phyloP scores from a whole-genome alignment of 1,140 invertebrate species.

The Dendrolimus kikuchii region DNA sequence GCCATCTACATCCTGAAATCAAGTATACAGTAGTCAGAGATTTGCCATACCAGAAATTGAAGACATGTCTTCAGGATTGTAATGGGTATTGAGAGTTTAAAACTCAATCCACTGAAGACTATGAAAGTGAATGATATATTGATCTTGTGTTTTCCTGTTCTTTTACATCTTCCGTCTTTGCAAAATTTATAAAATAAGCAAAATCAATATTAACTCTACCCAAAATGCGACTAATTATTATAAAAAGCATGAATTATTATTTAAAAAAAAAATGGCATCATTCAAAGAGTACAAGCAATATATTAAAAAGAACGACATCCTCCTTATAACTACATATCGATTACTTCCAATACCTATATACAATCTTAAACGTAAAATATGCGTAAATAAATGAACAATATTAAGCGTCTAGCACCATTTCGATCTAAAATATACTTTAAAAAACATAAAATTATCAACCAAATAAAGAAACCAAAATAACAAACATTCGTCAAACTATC shows the following conservation, averaged over 20 bases:
- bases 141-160: too few species aligned
- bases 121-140: too few species aligned
- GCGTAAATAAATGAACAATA: constrained; percentile 47
- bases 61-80: too few species aligned
- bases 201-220: too few species aligned
- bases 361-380: constrained; percentile 39
- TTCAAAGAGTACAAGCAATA: constrained; percentile 20
- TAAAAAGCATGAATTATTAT: constrained; percentile 2
- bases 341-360: constrained; percentile 39
- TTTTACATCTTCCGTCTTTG: too few species aligned
- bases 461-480: constrained; percentile 42
- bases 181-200: too few species aligned
- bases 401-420: constrained; percentile 68
- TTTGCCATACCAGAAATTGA: too few species aligned
- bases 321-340: constrained; percentile 16
- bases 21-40: too few species aligned
- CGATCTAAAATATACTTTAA: constrained; percentile 54
- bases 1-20: too few species aligned
- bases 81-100: too few species aligned
- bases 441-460: constrained; percentile 63
- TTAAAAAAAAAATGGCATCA: constrained; percentile 34
- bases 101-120: too few species aligned
- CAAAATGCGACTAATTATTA: too few species aligned
- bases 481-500: constrained; percentile 48
- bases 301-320: constrained; percentile 8